Evolutionary conservation across 1,140 invertebrate genomes (phyloP), one percentile per base, ranked within the genome.

Genomic region (Lanistes nyassanus): DNA sequence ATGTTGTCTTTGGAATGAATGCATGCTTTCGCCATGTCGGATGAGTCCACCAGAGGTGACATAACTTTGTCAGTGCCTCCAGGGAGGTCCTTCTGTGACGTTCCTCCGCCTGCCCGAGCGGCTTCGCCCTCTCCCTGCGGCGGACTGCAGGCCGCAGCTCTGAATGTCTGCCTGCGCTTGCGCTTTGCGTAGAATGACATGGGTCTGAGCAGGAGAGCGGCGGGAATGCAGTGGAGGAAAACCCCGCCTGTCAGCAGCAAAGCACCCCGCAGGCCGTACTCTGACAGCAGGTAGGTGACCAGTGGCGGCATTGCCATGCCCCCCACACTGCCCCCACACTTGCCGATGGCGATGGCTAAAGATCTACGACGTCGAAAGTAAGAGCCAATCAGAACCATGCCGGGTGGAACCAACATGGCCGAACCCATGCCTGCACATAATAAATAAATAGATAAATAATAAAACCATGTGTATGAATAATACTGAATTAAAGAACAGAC

Each of bases 351-450:
- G 34, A 76, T 73, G 29, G 77, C 77, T 21, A 79, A 23, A 2
- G 77, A 73, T 0, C 77, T 47, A 19, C 65, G 65, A 23, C 51
- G 31, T 29, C 39, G 58, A 74, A 79, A 79, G 58, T 79, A 79
- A 31, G 51, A 19, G 19, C 69, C 69, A 13, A 71, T 71, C 69
- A 71, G 36, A 34, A 71, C 69, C 21, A 56, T 55, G 29, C 69
- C 69, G 3, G 69, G 69, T 9, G 69, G 5, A 11, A 53, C 23
- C 29, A 71, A 36, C 69, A 71, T 71, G 23, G 69, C 51, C 2
- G 55, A 36, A 26, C 51, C 69, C 51, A 58, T 47, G 1, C 69
- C 69, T 71, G 69, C n/a, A 65, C n/a, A 65, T 21, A 65, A 47
- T 6, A 5, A 42, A 42, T 13, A 42, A 0, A 47, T 47, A 1